phyloP scores from a whole-genome alignment of 2,888 invertebrate species.

The Sepiola atlantica region DNA sequence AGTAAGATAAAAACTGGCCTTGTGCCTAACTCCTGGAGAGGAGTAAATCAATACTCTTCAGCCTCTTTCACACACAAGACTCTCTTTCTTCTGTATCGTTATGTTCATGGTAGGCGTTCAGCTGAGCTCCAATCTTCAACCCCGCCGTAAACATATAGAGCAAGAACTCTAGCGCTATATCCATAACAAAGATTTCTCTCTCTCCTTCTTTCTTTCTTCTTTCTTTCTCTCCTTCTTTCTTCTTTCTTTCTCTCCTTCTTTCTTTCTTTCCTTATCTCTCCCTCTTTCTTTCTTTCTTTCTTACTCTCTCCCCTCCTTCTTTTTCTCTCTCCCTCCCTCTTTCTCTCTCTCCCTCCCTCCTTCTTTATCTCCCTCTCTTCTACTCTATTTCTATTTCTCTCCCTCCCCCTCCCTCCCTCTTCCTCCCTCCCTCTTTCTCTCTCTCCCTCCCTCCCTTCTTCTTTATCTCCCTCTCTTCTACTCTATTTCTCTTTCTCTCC shows the following conservation, averaged over 20 bases:
- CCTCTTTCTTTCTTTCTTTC: not conserved
- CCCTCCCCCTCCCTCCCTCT: not conserved
- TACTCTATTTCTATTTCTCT: not conserved
- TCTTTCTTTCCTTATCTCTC: not conserved
- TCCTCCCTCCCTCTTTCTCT: not conserved
- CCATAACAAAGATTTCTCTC: not conserved
- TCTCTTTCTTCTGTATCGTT: too few relatives aligned
- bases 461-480: not conserved
- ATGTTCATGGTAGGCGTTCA: too few relatives aligned
- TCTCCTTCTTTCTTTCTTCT: not conserved
- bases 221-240: not conserved
- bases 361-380: not conserved
- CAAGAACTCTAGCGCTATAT: too few relatives aligned
- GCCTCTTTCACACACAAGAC: too few relatives aligned
- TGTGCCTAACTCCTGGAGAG: too few relatives aligned
- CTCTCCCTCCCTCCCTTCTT: not conserved
- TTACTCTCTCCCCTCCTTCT: not conserved
- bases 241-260: constrained; percentile 3
- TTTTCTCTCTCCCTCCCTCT: not conserved
- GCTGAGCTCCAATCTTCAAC: too few relatives aligned
- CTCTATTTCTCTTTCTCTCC: not conserved
- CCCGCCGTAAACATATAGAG: too few relatives aligned
- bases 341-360: not conserved
- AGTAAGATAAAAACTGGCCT: too few relatives aligned
- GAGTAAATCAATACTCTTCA: too few relatives aligned